Percentiles rank a stretch among this genome's conserved stretches.
Evolutionary conservation across 2,888 invertebrate species (phyloP).

Genomic region (Pteria penguin): DNA sequence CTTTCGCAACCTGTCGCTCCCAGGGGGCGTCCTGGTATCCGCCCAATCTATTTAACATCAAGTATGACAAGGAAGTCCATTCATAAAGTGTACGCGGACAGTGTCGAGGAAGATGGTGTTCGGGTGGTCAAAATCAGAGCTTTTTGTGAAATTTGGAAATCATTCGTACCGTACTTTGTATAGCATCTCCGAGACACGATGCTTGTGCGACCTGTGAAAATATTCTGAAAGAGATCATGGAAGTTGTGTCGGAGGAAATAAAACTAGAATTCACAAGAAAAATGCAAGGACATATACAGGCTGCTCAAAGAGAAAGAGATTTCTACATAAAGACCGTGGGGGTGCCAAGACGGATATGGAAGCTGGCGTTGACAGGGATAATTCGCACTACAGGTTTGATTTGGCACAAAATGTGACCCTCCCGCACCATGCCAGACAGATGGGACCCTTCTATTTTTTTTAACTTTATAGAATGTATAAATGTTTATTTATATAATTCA

Average conservation of each 20-base stretch:
- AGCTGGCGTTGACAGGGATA: neutral
- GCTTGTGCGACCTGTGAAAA: constrained; percentile 34
- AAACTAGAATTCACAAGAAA: constrained; percentile 22
- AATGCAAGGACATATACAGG: constrained; percentile 24
- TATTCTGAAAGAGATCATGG: constrained; percentile 15
- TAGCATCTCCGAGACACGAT: constrained; percentile 32
- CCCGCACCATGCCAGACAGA: constrained; percentile 34
- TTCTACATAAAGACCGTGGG: neutral
- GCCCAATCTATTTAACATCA: constrained; percentile 8
- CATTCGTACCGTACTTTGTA: constrained; percentile 26
- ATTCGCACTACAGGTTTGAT: constrained; percentile 35
- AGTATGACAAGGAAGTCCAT: neutral
- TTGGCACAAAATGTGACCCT: constrained; percentile 31
- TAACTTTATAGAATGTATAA: constrained; percentile 29
- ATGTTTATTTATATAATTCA: too few species aligned
- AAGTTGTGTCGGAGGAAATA: constrained; percentile 21
- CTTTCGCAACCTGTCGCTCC: constrained; percentile 10
- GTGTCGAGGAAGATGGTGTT: neutral
- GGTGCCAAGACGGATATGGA: too few species aligned
- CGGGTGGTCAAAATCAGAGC: constrained; percentile 5
- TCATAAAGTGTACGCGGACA: neutral
- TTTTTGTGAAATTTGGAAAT: constrained; percentile 30
- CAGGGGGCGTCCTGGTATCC: constrained; percentile 2
- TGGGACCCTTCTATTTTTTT: constrained; percentile 36
- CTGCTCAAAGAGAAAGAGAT: constrained; percentile 10